Conservation (phyloP, 2,797 vertebrate species). For the Pogoniulus pusillus region DNA sequence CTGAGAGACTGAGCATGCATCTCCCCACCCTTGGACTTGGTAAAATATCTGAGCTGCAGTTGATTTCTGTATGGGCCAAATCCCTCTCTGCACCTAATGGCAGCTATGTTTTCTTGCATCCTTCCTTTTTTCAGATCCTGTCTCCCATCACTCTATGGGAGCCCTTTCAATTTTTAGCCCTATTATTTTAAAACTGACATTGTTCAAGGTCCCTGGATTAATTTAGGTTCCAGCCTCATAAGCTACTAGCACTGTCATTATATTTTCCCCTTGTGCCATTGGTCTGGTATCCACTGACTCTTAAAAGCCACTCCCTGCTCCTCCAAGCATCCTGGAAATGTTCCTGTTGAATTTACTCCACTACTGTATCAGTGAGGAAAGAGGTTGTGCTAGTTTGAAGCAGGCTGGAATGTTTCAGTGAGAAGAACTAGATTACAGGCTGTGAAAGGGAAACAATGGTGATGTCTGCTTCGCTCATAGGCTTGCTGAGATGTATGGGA, state of each 20-base stretch:
- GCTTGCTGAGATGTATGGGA: no score
- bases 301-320: background rate
- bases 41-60: background rate
- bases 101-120: background rate
- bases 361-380: fast-evolving
- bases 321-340: background rate
- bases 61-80: background rate
- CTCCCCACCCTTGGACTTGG: background rate
- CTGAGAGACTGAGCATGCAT: background rate
- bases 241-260: background rate
- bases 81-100: background rate
- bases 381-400: no score
- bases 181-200: background rate
- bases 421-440: no score
- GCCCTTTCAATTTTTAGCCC: background rate
- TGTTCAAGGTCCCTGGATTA: background rate
- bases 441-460: no score
- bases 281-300: background rate
- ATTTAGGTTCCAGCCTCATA: background rate
- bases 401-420: no score
- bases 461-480: no score
- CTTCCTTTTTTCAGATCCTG: background rate
- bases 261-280: background rate
- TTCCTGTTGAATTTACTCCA: background rate
- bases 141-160: background rate